phyloP scores from a whole-genome alignment of 2,888 invertebrate species.

The Eupithecia vulgata region DNA sequence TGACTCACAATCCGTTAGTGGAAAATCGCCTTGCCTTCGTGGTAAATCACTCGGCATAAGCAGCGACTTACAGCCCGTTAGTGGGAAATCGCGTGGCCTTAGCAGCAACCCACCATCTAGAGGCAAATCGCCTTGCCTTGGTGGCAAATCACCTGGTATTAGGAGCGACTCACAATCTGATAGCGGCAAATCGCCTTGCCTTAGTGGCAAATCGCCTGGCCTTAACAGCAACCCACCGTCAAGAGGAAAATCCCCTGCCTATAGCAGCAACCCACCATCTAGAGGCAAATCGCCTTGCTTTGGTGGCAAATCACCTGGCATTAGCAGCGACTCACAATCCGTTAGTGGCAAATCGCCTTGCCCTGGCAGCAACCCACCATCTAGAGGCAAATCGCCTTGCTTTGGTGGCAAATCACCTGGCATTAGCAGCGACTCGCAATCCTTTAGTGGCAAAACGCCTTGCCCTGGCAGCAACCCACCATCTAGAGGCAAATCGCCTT shows the following conservation, averaged over 20 bases:
- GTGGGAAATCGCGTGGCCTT: background rate
- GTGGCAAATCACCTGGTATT: background rate
- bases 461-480: too few species aligned
- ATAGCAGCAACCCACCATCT: too few species aligned
- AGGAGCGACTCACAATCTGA: background rate
- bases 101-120: background rate
- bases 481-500: too few species aligned
- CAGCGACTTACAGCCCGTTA: background rate
- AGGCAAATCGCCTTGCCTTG: conserved; percentile 9
- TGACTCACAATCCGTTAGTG: background rate
- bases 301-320: background rate
- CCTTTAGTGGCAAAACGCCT: too few species aligned
- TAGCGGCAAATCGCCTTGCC: conserved; percentile 10
- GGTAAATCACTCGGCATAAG: conserved; percentile 13
- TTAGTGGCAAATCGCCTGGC: too few species aligned
- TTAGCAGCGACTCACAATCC: background rate
- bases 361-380: background rate
- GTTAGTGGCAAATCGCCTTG: background rate
- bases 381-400: conserved; percentile 10
- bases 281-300: background rate
- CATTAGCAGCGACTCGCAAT: too few species aligned
- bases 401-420: too few species aligned
- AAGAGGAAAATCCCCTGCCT: too few species aligned
- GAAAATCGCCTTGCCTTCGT: background rate
- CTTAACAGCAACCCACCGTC: too few species aligned